Conservation (phyloP, 2,888 invertebrate genomes). For the Drosophila hawaiiensis region DNA sequence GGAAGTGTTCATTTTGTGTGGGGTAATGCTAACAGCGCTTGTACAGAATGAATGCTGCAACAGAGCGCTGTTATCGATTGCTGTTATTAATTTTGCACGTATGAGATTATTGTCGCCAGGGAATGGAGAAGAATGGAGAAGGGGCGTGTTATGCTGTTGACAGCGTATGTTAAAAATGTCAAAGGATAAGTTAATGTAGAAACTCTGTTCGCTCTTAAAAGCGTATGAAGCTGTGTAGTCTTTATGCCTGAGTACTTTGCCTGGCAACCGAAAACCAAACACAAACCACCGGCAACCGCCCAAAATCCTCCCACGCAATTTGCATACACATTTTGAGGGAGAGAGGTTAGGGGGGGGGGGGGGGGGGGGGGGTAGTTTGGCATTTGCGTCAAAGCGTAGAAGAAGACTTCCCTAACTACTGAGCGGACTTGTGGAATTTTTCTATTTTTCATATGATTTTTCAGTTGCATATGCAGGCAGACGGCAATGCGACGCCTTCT, state of each 20-base stretch:
- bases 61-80: not conserved
- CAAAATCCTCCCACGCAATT: not conserved
- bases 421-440: conserved; percentile 53
- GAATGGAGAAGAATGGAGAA: not conserved
- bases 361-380: not conserved
- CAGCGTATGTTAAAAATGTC: conserved; percentile 24
- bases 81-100: not conserved
- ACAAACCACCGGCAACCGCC: not conserved
- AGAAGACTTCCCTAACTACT: conserved; percentile 61
- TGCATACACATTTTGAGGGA: conserved; percentile 14
- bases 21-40: conserved; percentile 34
- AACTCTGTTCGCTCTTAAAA: conserved; percentile 72
- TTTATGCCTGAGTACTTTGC: conserved; percentile 61
- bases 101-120: not conserved
- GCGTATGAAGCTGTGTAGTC: conserved; percentile 71
- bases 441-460: conserved; percentile 35
- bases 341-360: not conserved
- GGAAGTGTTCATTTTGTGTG: conserved; percentile 64
- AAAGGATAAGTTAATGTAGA: conserved; percentile 74
- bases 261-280: conserved; percentile 14
- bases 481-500: conserved; percentile 53
- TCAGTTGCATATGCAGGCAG: conserved; percentile 56
- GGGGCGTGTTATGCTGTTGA: conserved; percentile 4
- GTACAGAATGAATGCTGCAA: conserved; percentile 21
- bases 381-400: conserved; percentile 56